Conservation (phyloP, 2,888 invertebrate species). For the Axea sp. region DNA sequence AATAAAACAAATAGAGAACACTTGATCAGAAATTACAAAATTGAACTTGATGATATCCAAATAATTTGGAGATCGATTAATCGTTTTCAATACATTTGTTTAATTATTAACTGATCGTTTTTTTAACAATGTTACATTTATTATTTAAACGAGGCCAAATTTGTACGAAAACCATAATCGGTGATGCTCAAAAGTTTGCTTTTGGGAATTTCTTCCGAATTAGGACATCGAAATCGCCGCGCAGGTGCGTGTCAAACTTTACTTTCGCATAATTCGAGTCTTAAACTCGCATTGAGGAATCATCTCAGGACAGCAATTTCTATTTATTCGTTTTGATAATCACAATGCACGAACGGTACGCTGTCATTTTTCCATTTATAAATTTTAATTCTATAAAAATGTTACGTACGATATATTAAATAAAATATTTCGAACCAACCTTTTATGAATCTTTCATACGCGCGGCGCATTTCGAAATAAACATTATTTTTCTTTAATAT, state of each 20-base stretch:
- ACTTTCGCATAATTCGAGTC: slow-evolving; percentile 28
- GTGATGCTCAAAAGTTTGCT: no score
- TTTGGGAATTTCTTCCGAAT: no score
- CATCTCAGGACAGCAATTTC: slow-evolving; percentile 29
- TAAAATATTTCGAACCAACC: slow-evolving; percentile 30
- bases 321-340: slow-evolving; percentile 50
- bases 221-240: slow-evolving; percentile 7
- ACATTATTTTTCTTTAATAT: slow-evolving; percentile 37
- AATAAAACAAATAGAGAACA: no score
- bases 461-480: slow-evolving; percentile 20
- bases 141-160: not conserved
- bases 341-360: slow-evolving; percentile 24
- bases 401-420: slow-evolving; percentile 26
- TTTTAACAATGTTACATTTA: not conserved
- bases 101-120: no score
- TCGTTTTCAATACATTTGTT: no score
- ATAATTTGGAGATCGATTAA: no score
- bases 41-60: no score
- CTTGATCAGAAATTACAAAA: no score
- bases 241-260: slow-evolving; percentile 25
- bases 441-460: slow-evolving; percentile 33
- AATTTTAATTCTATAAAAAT: slow-evolving; percentile 45
- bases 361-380: slow-evolving; percentile 40
- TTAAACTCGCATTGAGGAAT: slow-evolving; percentile 29
- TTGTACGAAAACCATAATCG: no score